Base-by-base conservation (phyloP, 2,113 vertebrate species). In the Epinephelus cyanopodus region DNA sequence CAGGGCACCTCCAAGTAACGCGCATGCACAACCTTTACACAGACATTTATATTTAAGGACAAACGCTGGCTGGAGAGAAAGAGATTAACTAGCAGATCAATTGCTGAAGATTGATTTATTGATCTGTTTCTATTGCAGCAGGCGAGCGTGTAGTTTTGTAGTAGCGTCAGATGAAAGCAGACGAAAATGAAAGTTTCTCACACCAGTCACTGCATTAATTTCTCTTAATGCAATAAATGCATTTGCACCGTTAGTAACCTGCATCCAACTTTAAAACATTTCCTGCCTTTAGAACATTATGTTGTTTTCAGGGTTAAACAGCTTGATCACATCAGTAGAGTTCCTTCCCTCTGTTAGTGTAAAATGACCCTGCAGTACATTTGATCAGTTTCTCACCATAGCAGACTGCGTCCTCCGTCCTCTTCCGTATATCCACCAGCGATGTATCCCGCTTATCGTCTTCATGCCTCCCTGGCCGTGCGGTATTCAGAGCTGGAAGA, bases 321-420 rank as follows among this genome's bases (percentile, higher is more conserved):
- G 1, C 21, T 11, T 61, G 8, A 5, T 3, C 57, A 4, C 6
- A 27, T 0, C 33, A 0, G 2, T 54, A 21, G 56, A 73, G 14
- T 58, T 37, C 0, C 3, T 7, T 15, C 1, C 25, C 6, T 73
- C 37, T 4, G 29, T 10, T 2, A 19, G 0, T 10, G 15, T 25
- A 39, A 39, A 37, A 50, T 50, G 4, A 6, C 2, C 2, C 37
- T 11, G 25, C 8, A 60, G 10, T 48, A 37, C 39, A 29, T 76
- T 0, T 19, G 37, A 37, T 83, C 9, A 23, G 29, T 74, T 82
- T 25, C 91, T 89, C 90, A 93, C 92, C 93, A 94, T 92, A 87
- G 75, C 91, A 88, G 56, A 78, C 47, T 5, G 69, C 10, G 52
- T 87, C 73, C 65, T 50, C 52, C 69, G 73, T 82, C 56, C 48